phyloP scores from a whole-genome alignment of 2,113 vertebrate species.

The Odocoileus virginianus region DNA sequence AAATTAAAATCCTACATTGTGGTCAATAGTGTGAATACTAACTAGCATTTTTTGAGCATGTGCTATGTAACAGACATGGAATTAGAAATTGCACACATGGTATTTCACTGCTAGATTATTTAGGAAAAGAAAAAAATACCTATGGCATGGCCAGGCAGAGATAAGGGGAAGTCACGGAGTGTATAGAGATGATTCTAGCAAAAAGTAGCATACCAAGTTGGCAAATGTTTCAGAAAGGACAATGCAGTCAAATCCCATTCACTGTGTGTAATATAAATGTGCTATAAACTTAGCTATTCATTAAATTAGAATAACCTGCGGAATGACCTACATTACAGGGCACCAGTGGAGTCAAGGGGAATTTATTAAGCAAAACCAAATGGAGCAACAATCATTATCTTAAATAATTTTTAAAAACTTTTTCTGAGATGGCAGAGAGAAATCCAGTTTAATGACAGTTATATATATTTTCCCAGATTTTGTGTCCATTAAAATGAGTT shows the following conservation, averaged over 20 bases:
- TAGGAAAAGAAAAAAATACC: neutral
- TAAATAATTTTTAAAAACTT: neutral
- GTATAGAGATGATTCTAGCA: slow-evolving; percentile 9
- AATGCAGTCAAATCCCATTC: slow-evolving; percentile 24
- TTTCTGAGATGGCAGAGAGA: neutral
- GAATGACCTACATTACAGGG: neutral
- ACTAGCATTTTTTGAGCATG: neutral
- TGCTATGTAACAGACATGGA: neutral
- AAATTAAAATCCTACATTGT: slow-evolving; percentile 14
- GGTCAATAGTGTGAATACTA: neutral
- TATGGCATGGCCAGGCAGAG: neutral
- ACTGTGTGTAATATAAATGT: slow-evolving; percentile 6
- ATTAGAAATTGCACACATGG: neutral
- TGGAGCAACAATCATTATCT: neutral
- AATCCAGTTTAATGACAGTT: neutral
- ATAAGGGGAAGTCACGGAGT: neutral
- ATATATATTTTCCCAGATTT: neutral
- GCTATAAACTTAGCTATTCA: slow-evolving; percentile 17
- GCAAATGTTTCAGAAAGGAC: slow-evolving; percentile 35
- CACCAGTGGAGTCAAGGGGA: neutral
- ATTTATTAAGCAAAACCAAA: slow-evolving; percentile 15
- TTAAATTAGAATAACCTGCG: slow-evolving; percentile 47
- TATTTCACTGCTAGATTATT: slow-evolving; percentile 37
- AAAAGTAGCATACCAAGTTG: neutral
- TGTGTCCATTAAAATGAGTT: neutral